phyloP scores from a whole-genome alignment of 2,113 vertebrate genomes.

The Tretioscincus oriximinensis region DNA sequence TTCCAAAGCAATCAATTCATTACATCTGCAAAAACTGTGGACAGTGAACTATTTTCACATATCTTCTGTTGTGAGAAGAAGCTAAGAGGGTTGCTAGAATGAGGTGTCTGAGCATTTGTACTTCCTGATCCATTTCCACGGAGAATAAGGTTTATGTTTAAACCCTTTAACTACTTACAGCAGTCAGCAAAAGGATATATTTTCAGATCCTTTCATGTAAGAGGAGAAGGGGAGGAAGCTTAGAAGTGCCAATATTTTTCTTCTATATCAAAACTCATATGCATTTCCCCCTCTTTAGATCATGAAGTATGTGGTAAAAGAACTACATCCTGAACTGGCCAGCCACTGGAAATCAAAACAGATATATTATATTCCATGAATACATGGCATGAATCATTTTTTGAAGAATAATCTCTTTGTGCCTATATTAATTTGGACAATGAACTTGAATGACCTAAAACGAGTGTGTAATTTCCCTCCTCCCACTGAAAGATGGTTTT shows the following conservation, averaged over 20 bases:
- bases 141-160: conserved; percentile 11
- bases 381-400: conserved; percentile 30
- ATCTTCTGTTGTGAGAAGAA: not conserved
- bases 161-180: not conserved
- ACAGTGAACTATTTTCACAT: not conserved
- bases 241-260: conserved; percentile 45
- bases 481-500: conserved; percentile 17
- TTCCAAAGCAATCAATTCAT: not conserved
- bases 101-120: conserved; percentile 22
- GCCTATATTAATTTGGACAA: conserved; percentile 62
- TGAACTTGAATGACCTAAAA: conserved; percentile 59
- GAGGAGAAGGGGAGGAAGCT: conserved; percentile 55
- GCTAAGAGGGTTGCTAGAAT: conserved; percentile 1
- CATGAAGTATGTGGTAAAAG: conserved; percentile 58
- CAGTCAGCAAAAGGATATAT: conserved; percentile 29
- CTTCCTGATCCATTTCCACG: not conserved
- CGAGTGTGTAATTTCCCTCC: conserved; percentile 47
- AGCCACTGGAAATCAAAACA: conserved; percentile 58
- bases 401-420: conserved; percentile 62
- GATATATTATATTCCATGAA: conserved; percentile 59
- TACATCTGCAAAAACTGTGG: not conserved
- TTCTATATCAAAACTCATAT: conserved; percentile 39
- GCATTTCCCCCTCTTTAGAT: conserved; percentile 34
- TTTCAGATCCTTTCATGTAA: conserved; percentile 55
- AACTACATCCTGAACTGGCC: conserved; percentile 57